These are phyloP conservation scores for Cheilosia grossa DNA, from an alignment of 2,888 invertebrate species.

Conservation along the genomic window DNA sequence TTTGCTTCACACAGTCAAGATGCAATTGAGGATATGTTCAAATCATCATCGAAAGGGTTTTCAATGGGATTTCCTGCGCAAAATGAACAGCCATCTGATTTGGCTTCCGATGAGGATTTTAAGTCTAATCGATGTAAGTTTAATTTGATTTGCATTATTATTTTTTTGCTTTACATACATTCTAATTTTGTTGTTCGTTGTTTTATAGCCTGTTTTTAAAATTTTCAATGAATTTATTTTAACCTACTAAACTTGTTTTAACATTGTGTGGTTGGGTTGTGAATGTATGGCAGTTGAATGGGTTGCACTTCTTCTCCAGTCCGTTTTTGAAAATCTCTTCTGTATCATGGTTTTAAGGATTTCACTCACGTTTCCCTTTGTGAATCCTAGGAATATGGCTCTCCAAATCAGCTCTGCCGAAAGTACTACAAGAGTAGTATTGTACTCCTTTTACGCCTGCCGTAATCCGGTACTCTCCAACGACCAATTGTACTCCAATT, in stretches of 20 bases:
- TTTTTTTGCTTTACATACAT: constrained; percentile 9
- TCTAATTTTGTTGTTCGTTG: constrained; percentile 7
- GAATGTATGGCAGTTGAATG: neutral
- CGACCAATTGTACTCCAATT: too few relatives aligned
- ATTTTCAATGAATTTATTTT: neutral
- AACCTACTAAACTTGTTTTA: neutral
- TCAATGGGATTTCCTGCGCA: constrained; percentile 20
- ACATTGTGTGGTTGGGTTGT: neutral
- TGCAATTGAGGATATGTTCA: constrained; percentile 78
- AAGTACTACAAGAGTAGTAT: too few relatives aligned
- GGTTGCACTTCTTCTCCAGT: neutral
- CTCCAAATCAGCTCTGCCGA: too few relatives aligned
- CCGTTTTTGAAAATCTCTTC: too few relatives aligned
- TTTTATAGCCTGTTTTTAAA: neutral
- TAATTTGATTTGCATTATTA: constrained; percentile 44
- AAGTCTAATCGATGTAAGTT: constrained; percentile 75
- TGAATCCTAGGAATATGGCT: too few relatives aligned
- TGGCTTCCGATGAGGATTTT: constrained; percentile 73
- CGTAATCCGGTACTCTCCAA: too few relatives aligned
- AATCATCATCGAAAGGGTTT: constrained; percentile 72
- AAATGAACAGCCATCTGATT: constrained; percentile 44
- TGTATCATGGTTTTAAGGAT: too few relatives aligned
- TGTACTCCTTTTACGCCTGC: too few relatives aligned
- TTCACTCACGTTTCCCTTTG: too few relatives aligned
- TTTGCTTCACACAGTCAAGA: constrained; percentile 75